Base-by-base conservation (phyloP, 2,113 vertebrate genomes). In the Muntiacus reevesi region DNA sequence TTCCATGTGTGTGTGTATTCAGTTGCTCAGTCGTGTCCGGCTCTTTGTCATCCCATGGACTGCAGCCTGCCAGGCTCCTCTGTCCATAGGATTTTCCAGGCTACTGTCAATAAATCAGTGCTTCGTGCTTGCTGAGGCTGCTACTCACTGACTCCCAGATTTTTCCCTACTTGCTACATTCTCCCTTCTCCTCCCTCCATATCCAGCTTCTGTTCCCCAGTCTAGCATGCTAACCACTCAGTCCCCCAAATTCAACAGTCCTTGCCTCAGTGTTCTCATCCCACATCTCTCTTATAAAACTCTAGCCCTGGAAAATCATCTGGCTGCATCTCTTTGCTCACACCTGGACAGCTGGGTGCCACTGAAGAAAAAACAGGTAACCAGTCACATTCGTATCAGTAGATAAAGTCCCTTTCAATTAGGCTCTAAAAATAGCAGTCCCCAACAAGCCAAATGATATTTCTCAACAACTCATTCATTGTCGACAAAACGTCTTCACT, bases 1-100 rank as follows among this genome's bases (percentile, higher is more conserved):
- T 23, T 40, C 17, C n/a, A 23, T 2, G n/a, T 71, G 19, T 71
- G 19, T 74, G 19, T 74, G 1, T 13, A 13, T 23, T 74, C n/a
- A 74, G 19, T 12, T 74, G n/a, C 10, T 40, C n/a, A 40, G n/a
- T 12, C 2, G 0, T 74, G n/a, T 74, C n/a, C 0, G 1, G 23
- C 10, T 74, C 19, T 71, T 10, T 74, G 67, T 40, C 5, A 74
- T 23, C 67, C 67, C 19, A 23, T 23, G n/a, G 21, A 74, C 67
- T 25, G 19, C 10, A 71, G 2, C 64, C n/a, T 67, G n/a, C 64
- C 64, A 40, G 67, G n/a, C 19, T 74, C n/a, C 10, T 74, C 67
- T 23, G n/a, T 40, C 67, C 67, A 40, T 13, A 40, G n/a, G 13
- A 40, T 23, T 6, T 40, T 74, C 67, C 67, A 40, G n/a, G 19